Base-by-base conservation (phyloP, 2,888 invertebrate genomes). In the Callyntrura sp. region DNA sequence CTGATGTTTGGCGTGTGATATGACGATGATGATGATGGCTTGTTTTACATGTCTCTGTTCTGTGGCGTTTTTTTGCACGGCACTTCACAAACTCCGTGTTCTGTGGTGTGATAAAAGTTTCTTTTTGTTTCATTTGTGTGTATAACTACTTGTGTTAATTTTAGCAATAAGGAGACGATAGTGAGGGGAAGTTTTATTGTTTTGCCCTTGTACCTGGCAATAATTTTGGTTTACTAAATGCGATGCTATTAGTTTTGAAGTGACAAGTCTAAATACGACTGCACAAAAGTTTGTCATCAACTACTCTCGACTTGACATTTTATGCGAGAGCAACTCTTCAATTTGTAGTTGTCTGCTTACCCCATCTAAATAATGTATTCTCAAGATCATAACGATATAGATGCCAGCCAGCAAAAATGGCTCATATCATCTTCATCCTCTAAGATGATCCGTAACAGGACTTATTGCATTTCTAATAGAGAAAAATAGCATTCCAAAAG, bases 151-250 rank as follows among this genome's bases (percentile, higher is more conserved):
- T 17, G 51, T 81, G 81, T 76, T 82, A 20, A 35, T 89, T 84
- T 89, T 85, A 60, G 81, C 45, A 85, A 25, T 60, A 81, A 35
- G 60, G n/a, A 62, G 81, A 81, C 8, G 43, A 81, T 81, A 73
- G 76, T 81, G 85, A 82, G 85, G 90, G 81, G 73, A 84, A 89
- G 83, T 83, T 89, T 89, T 90, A 90, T 85, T 60, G 73, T 79
- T 85, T 85, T 90, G 90, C 81, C 90, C 90, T 90, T 90, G 90
- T 90, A 81, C 55, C 79, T 81, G 81, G 81, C 28, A 79, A 81
- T 85, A 90, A 85, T 82, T 35, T 85, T 85, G 60, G 85, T 90
- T 81, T 90, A 85, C 90, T 45, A 90, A 90, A 90, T 85, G 90
- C 85, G 65, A 79, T 48, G 65, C 65, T 88, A 70, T 17, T 70